These are phyloP conservation scores for Dolichallabes microphthalmus DNA, from an alignment of 2,113 vertebrate genomes.

Conservation along the genomic window DNA sequence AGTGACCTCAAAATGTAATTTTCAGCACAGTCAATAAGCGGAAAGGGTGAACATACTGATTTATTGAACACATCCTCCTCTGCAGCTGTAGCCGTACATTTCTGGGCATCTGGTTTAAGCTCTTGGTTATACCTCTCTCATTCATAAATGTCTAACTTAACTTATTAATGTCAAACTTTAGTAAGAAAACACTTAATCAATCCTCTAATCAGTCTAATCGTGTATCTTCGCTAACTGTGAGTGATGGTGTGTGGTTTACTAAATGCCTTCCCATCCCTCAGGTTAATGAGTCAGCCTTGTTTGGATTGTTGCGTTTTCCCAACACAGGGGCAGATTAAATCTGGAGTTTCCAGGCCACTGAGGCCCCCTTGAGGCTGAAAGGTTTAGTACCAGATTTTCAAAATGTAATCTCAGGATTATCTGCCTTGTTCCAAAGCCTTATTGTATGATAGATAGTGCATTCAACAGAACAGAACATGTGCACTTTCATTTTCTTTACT, in stretches of 20 bases:
- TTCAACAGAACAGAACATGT: background rate
- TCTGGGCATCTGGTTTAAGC: background rate
- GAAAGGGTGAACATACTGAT: background rate
- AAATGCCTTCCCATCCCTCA: slow-evolving; percentile 5
- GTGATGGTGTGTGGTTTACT: background rate
- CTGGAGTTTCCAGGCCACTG: background rate
- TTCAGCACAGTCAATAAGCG: slow-evolving; percentile 9
- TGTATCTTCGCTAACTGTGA: background rate
- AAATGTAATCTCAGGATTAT: background rate
- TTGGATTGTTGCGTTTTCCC: background rate
- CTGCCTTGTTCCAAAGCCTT: background rate
- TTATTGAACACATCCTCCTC: background rate
- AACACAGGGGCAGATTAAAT: background rate
- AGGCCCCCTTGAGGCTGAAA: slow-evolving; percentile 40
- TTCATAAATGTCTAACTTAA: background rate
- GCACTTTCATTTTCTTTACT: background rate
- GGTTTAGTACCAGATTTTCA: background rate
- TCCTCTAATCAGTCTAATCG: background rate
- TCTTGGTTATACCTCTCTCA: background rate
- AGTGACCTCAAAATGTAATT: background rate
- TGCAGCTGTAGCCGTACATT: background rate
- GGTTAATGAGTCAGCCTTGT: slow-evolving; percentile 19
- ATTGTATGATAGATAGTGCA: background rate
- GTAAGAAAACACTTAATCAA: background rate
- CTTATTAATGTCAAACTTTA: background rate